Percentiles rank a stretch among this genome's conserved stretches.
These are phyloP conservation scores for Ianthella basta DNA, from an alignment of 37 sponge, comb jelly and placozoan genomes.

Conservation along the genomic window DNA sequence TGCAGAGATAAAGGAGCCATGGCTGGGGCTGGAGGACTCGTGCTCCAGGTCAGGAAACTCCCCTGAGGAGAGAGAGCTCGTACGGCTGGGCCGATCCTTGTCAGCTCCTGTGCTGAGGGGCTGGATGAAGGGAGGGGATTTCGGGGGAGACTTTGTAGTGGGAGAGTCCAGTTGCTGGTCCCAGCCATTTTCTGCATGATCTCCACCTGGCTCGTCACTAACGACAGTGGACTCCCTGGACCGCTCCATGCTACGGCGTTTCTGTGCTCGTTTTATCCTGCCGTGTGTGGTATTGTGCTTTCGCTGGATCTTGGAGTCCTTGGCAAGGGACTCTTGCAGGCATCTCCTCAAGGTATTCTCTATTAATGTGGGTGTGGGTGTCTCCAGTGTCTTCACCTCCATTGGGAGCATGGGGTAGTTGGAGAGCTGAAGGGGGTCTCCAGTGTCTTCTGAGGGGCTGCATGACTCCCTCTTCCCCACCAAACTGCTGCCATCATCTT, in stretches of 20 bases:
- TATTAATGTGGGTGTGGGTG: not conserved
- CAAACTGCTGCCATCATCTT: not conserved
- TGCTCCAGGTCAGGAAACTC: no score
- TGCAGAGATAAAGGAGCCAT: no score
- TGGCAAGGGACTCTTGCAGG: not conserved
- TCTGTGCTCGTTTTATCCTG: not conserved
- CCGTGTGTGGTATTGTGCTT: not conserved
- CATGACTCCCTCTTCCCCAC: not conserved
- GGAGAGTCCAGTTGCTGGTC: not conserved
- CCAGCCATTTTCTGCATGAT: slow-evolving; percentile 6
- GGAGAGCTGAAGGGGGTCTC: not conserved
- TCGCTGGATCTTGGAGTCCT: not conserved
- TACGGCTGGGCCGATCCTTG: no score
- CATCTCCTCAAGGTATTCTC: not conserved
- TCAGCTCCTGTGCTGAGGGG: no score
- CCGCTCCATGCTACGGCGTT: no score
- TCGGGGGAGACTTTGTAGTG: not conserved
- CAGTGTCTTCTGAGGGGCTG: not conserved
- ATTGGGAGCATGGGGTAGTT: not conserved
- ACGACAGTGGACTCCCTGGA: no score
- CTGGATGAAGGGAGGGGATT: slow-evolving; percentile 4
- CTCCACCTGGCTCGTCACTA: not conserved
- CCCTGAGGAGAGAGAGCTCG: no score
- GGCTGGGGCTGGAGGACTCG: no score
- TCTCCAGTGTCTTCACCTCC: not conserved